Evolutionary conservation across 1,140 invertebrate species (phyloP), one percentile per base, ranked within the genome.

Genomic region (Neodiprion lecontei): DNA sequence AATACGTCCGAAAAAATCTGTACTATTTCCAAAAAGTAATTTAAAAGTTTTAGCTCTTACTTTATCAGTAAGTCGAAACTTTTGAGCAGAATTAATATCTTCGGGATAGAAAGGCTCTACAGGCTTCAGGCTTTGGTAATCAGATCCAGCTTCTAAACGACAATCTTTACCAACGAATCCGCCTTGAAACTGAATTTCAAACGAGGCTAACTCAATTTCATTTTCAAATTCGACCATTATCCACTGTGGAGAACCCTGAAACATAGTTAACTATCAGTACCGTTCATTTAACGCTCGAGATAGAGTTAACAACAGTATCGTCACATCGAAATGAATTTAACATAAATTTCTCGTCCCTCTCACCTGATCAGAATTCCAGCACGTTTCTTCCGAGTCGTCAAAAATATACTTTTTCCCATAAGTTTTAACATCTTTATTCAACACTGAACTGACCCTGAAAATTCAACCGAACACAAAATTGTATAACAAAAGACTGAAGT

Each of bases 341-440:
- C 10, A 61, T 1, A 61, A 61, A 61, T 61, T 14, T 61, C 8
- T 61, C 4, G 0, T 12, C 53, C 3, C 3, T 68, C 75, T 77
- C 84, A 92, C 92, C 79, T 91, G 89, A 80, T 92, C 91, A 23
- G 92, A 93, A 82, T 92, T 93, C 92, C 92, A 93, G 79, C 92
- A 93, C 0, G 92, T 93, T 73, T 93, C 92, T 50, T 90, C 89
- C 73, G 87, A 86, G 14, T 85, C 83, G 82, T 93, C 92, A 82
- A 92, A 90, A 78, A 93, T 82, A 82, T 88, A 86, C 76, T 91
- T 87, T 78, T 92, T 93, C 12, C 92, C 92, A 88, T 89, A 93
- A 78, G 88, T 87, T 81, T 90, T 91, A 10, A 84, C 77, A 81
- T 92, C 90, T 79, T 88, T 90, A 74, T 92, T 92, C 47, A 92